Conservation (phyloP, 2,797 vertebrate species). For the Rousettus madagascariensis region DNA sequence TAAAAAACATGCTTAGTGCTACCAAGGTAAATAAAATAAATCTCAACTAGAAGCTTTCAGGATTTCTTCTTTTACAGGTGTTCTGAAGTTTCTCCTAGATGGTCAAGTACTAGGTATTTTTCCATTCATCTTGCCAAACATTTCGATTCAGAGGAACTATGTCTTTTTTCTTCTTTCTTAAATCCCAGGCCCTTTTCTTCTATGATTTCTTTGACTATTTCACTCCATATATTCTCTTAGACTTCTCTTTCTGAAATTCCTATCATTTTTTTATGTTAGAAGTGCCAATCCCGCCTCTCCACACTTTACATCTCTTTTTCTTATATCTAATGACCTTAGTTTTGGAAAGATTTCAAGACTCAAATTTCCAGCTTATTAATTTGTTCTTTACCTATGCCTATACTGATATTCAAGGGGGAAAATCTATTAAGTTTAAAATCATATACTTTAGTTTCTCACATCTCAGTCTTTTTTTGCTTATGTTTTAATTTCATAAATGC, state of each 20-base stretch:
- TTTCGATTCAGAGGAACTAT: neutral
- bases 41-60: neutral
- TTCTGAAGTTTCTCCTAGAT: neutral
- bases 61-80: neutral
- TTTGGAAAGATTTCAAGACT: neutral
- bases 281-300: neutral
- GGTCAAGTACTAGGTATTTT: neutral
- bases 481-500: conserved; percentile 13
- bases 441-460: neutral
- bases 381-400: neutral
- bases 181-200: neutral
- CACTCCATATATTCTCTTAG: neutral
- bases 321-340: neutral
- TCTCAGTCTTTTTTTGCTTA: neutral
- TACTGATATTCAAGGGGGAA: neutral
- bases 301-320: neutral
- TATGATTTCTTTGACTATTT: conserved; percentile 8
- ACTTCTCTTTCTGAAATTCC: neutral
- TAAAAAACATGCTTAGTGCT: neutral
- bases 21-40: neutral
- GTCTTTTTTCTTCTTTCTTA: neutral
- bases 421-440: neutral
- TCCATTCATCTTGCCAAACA: neutral
- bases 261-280: conserved; percentile 20
- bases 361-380: neutral